These are phyloP conservation scores for Rafetus swinhoei DNA, from an alignment of 2,113 vertebrate genomes.

Conservation along the genomic window DNA sequence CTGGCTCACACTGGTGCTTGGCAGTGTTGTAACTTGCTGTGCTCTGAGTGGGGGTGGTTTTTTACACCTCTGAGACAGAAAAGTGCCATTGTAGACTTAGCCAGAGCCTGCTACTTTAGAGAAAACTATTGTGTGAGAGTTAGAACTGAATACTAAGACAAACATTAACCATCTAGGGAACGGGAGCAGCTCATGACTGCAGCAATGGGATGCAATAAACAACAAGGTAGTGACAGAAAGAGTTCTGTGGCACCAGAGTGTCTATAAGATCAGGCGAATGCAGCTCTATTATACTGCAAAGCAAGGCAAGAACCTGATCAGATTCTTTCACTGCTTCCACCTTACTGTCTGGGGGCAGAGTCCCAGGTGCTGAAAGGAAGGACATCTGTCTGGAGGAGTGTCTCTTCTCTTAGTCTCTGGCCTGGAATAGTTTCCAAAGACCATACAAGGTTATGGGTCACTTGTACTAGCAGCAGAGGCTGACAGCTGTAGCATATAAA, in stretches of 20 bases:
- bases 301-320: not conserved
- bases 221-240: not conserved
- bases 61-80: too few relatives aligned
- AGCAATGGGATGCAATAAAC: not conserved
- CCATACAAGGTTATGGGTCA: not conserved
- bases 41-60: too few relatives aligned
- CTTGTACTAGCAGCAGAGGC: not conserved
- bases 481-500: not conserved
- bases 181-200: not conserved
- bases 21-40: too few relatives aligned
- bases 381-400: fast-evolving
- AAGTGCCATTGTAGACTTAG: too few relatives aligned
- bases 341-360: not conserved
- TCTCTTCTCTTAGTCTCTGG: not conserved
- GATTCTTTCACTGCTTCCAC: not conserved
- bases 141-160: not conserved
- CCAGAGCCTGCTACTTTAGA: not conserved
- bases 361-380: not conserved
- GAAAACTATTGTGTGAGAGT: not conserved
- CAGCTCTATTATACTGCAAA: not conserved
- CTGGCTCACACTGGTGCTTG: too few relatives aligned
- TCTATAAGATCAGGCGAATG: conserved; percentile 18
- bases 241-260: not conserved
- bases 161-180: not conserved
- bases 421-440: not conserved